Conservation (phyloP, 2,113 vertebrate genomes). For the Electrona antarctica region DNA sequence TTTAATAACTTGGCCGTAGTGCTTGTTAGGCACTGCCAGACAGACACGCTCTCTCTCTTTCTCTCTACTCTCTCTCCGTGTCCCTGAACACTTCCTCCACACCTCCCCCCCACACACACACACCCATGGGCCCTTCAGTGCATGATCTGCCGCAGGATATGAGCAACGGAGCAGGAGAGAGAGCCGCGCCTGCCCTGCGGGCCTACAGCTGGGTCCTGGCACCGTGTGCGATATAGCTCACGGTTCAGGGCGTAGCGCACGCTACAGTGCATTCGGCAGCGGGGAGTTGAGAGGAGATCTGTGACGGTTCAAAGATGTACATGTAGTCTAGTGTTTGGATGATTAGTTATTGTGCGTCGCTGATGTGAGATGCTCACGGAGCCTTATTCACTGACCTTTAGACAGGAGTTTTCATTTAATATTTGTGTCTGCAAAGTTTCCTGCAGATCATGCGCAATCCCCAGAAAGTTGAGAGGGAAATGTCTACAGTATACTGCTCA, state of each 20-base stretch:
- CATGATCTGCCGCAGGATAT: slow-evolving; percentile 49
- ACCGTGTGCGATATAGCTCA: slow-evolving; percentile 26
- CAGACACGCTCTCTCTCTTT: too few relatives aligned
- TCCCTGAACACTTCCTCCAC: background rate
- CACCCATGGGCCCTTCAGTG: slow-evolving; percentile 20
- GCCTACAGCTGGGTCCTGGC: slow-evolving; percentile 57
- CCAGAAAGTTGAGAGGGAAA: too few relatives aligned
- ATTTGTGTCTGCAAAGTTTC: too few relatives aligned
- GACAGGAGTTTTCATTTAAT: background rate
- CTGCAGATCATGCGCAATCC: too few relatives aligned
- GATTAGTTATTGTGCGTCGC: background rate
- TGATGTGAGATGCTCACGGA: background rate
- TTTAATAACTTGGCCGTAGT: slow-evolving; percentile 29
- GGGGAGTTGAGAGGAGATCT: slow-evolving; percentile 2
- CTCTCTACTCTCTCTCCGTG: slow-evolving; percentile 15
- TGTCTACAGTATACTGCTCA: too few relatives aligned
- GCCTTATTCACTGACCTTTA: background rate
- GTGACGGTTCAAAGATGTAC: background rate
- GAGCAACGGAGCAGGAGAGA: slow-evolving; percentile 54
- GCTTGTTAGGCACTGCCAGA: slow-evolving; percentile 27
- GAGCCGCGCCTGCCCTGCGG: slow-evolving; percentile 24
- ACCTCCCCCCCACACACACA: slow-evolving; percentile 2
- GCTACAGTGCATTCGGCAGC: slow-evolving; percentile 13
- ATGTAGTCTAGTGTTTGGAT: background rate
- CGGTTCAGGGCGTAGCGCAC: slow-evolving; percentile 22